Conservation (phyloP, 2,113 vertebrate species). For the Noturus placidus region DNA sequence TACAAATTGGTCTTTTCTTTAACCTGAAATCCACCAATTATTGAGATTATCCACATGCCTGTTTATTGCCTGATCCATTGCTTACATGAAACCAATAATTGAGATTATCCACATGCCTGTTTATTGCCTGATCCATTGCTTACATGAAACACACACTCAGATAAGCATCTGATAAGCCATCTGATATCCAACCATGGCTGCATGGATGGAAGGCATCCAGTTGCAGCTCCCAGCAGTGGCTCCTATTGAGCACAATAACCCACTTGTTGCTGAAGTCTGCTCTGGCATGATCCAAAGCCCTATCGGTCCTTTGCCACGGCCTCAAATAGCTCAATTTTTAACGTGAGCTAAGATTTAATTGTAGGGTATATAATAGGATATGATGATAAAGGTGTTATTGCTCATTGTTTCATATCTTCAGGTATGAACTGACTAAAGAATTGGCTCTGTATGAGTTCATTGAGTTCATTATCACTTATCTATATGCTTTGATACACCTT, state of each 20-base stretch:
- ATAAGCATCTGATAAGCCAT: slow-evolving; percentile 50
- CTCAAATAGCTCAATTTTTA: slow-evolving; percentile 40
- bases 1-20: slow-evolving; percentile 30
- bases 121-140: slow-evolving; percentile 42
- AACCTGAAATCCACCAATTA: slow-evolving; percentile 26
- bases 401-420: slow-evolving; percentile 15
- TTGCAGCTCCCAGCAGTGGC: slow-evolving; percentile 34
- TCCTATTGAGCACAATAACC: slow-evolving; percentile 43
- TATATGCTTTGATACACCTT: background rate
- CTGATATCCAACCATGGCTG: slow-evolving; percentile 45
- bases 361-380: slow-evolving; percentile 14
- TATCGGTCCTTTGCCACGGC: slow-evolving; percentile 17
- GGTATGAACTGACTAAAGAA: background rate
- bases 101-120: slow-evolving; percentile 55
- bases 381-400: slow-evolving; percentile 29
- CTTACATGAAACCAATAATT: slow-evolving; percentile 25
- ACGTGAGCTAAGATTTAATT: slow-evolving; percentile 34
- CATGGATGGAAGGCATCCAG: slow-evolving; percentile 48
- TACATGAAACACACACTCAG: slow-evolving; percentile 30
- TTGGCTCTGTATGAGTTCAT: slow-evolving; percentile 26
- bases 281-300: slow-evolving; percentile 40
- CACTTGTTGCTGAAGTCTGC: slow-evolving; percentile 44
- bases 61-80: slow-evolving; percentile 43
- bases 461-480: slow-evolving; percentile 6
- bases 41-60: slow-evolving; percentile 56